These are phyloP conservation scores for Osmerus mordax DNA, from an alignment of 2,113 vertebrate species.

Conservation along the genomic window DNA sequence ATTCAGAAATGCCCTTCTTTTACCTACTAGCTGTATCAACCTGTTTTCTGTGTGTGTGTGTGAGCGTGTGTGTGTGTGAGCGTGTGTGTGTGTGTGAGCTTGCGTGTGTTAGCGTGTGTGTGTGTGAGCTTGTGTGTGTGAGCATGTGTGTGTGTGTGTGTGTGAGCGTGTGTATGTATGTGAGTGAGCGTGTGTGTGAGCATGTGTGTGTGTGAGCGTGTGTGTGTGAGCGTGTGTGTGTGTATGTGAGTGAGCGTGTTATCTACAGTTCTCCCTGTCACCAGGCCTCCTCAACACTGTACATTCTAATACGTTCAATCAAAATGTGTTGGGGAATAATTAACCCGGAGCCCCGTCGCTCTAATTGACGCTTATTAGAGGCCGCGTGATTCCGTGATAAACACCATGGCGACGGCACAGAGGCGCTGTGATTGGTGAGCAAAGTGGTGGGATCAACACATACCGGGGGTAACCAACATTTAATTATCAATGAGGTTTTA, in stretches of 20 bases:
- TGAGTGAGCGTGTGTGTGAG: background rate
- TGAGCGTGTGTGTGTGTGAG: too few species aligned
- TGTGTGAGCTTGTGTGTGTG: constrained; percentile 10
- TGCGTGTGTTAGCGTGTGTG: constrained; percentile 2
- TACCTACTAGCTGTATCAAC: too few species aligned
- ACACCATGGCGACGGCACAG: constrained; percentile 53
- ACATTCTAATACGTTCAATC: constrained; percentile 74
- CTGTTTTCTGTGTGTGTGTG: background rate
- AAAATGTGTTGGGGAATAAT: constrained; percentile 80
- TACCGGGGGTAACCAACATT: constrained; percentile 79
- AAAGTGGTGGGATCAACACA: constrained; percentile 74
- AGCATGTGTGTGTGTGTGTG: background rate
- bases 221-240: background rate
- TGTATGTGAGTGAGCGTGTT: constrained; percentile 30
- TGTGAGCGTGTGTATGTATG: background rate
- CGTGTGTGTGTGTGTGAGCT: constrained; percentile 6
- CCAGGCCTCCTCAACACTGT: constrained; percentile 56
- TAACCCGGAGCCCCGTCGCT: constrained; percentile 75
- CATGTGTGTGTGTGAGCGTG: constrained; percentile 7
- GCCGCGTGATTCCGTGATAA: constrained; percentile 72
- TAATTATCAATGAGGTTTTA: constrained; percentile 84
- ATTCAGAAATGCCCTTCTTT: background rate
- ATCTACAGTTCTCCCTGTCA: constrained; percentile 54
- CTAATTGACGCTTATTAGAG: constrained; percentile 80
- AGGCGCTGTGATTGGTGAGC: constrained; percentile 74